Percentiles rank a stretch among this genome's conserved stretches.
phyloP scores from a whole-genome alignment of 2,113 vertebrate genomes.

The Anarrhichthys ocellatus region DNA sequence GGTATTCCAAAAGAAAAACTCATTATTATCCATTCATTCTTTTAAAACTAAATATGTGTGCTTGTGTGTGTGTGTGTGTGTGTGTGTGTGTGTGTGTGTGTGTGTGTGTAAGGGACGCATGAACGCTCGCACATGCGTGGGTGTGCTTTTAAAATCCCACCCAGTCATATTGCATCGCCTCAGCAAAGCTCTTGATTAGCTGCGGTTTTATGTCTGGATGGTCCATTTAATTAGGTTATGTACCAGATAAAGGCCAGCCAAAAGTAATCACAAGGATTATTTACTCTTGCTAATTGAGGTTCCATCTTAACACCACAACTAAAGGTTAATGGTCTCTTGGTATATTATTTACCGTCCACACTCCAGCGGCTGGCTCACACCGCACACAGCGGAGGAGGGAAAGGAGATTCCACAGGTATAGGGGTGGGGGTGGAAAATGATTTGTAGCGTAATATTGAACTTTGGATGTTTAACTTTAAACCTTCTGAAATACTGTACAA shows the following conservation, averaged over 20 bases:
- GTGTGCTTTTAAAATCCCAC: slow-evolving; percentile 63
- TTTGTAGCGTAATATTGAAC: slow-evolving; percentile 55
- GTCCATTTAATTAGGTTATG: slow-evolving; percentile 85
- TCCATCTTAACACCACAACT: slow-evolving; percentile 79
- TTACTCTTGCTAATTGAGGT: slow-evolving; percentile 86
- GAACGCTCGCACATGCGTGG: slow-evolving; percentile 33
- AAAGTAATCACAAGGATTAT: slow-evolving; percentile 87
- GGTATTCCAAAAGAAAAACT: slow-evolving; percentile 29
- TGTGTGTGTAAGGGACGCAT: slow-evolving; percentile 20
- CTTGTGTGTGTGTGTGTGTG: slow-evolving; percentile 1
- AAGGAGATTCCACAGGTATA: slow-evolving; percentile 50
- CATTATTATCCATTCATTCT: slow-evolving; percentile 27
- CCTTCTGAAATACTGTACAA: slow-evolving; percentile 41
- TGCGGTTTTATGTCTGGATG: slow-evolving; percentile 81
- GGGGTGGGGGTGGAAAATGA: slow-evolving; percentile 24
- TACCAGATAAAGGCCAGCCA: slow-evolving; percentile 80
- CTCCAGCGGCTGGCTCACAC: slow-evolving; percentile 49
- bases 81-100: slow-evolving; percentile 11
- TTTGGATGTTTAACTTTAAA: slow-evolving; percentile 58
- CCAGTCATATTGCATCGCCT: slow-evolving; percentile 51
- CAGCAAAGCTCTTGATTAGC: slow-evolving; percentile 81
- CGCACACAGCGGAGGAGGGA: slow-evolving; percentile 30
- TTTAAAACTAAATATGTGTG: slow-evolving; percentile 21
- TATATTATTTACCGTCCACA: slow-evolving; percentile 78
- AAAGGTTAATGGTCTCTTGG: slow-evolving; percentile 84